Percentiles rank a stretch among this genome's conserved stretches.
Conservation (phyloP, 1,140 invertebrate genomes). For the Carposina sasakii region DNA sequence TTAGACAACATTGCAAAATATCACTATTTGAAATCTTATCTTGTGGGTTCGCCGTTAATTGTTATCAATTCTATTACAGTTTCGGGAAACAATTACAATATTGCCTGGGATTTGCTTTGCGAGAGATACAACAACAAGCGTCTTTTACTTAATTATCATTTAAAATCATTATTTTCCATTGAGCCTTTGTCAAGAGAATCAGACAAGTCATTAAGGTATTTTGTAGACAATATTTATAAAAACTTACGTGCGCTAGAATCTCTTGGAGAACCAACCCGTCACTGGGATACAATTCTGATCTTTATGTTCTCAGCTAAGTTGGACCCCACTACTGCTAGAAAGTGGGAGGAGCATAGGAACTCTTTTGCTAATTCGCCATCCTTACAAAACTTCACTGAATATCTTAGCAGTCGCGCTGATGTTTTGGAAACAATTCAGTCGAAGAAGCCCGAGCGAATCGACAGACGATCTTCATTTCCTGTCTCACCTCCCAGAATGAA, state of each 20-base stretch:
- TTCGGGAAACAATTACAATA: slow-evolving; percentile 1
- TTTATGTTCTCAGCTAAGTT: slow-evolving; percentile 3
- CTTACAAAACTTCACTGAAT: neutral
- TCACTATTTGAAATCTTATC: slow-evolving; percentile 3
- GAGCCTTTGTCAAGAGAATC: slow-evolving; percentile 1
- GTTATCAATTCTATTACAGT: neutral
- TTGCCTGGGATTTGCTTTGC: slow-evolving; percentile 6
- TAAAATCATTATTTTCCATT: slow-evolving; percentile 2
- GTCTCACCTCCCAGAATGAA: neutral
- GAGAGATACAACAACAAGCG: slow-evolving; percentile 6
- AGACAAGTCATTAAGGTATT: neutral
- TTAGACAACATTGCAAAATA: slow-evolving; percentile 1
- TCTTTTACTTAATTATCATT: slow-evolving; percentile 4
- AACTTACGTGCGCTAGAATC: slow-evolving; percentile 2
- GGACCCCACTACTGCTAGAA: neutral
- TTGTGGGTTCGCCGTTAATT: neutral
- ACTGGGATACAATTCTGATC: slow-evolving; percentile 5
- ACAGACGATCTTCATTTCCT: neutral
- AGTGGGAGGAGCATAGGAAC: slow-evolving; percentile 6
- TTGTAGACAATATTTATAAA: slow-evolving; percentile 6
- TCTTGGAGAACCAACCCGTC: slow-evolving; percentile 1
- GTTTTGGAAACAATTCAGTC: slow-evolving; percentile 4
- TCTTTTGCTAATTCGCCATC: neutral
- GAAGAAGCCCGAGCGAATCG: neutral
- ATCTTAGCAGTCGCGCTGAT: neutral